Conservation (phyloP, 2,113 vertebrate species). For the Lophius piscatorius region DNA sequence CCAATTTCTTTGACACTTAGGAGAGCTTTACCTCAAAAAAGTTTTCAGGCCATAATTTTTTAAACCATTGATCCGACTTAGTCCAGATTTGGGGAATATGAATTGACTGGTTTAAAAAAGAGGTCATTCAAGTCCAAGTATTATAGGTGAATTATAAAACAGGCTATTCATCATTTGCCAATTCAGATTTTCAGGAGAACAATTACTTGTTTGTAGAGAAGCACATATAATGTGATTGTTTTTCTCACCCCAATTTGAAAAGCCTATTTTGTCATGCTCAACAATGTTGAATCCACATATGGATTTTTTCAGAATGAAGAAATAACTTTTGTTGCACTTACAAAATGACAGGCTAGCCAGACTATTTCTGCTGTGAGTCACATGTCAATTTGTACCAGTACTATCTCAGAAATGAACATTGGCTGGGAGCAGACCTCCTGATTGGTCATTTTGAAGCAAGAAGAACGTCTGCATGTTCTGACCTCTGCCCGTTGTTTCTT, state of each 20-base stretch:
- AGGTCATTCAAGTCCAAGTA: no score
- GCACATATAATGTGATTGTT: background rate
- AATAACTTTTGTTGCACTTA: constrained; percentile 26
- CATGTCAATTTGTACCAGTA: constrained; percentile 52
- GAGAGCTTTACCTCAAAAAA: no score
- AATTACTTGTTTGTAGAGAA: constrained; percentile 33
- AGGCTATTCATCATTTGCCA: no score
- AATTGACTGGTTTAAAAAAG: no score
- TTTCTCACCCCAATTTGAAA: background rate
- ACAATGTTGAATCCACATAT: constrained; percentile 26
- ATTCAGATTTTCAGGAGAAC: constrained; percentile 15
- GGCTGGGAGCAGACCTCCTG: constrained; percentile 61
- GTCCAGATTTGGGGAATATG: no score
- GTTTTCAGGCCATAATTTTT: no score
- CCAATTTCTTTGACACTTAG: no score
- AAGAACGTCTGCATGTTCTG: constrained; percentile 60
- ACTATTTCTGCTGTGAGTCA: constrained; percentile 57
- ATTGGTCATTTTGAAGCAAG: constrained; percentile 70
- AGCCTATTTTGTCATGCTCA: constrained; percentile 8
- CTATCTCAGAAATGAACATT: constrained; percentile 42
- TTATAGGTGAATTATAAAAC: no score
- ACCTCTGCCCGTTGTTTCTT: constrained; percentile 66
- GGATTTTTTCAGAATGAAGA: constrained; percentile 18
- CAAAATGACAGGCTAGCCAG: constrained; percentile 26
- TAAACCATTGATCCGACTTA: no score